These are phyloP conservation scores for Adela reaumurella DNA, from an alignment of 2,888 invertebrate species.

Conservation along the genomic window DNA sequence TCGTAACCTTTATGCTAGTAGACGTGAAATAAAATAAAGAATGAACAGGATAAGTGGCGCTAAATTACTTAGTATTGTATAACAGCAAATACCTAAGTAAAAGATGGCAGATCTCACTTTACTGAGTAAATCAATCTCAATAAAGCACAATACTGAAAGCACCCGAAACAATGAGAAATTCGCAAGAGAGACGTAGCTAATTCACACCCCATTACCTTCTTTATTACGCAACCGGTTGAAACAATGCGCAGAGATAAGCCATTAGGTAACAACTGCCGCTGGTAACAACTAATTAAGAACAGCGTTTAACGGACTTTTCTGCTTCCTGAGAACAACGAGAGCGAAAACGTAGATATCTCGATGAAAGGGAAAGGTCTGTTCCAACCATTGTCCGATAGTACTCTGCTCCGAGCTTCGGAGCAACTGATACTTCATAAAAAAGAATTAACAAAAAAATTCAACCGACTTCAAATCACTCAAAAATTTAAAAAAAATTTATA, in stretches of 20 bases:
- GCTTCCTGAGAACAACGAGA: slow-evolving; percentile 33
- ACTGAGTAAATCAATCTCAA: slow-evolving; percentile 9
- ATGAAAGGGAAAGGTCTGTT: background rate
- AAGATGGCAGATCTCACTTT: slow-evolving; percentile 15
- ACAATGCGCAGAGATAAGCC: slow-evolving; percentile 44
- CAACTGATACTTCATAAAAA: too few species aligned
- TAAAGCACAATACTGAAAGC: slow-evolving; percentile 4
- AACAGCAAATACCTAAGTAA: slow-evolving; percentile 1
- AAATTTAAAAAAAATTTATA: too few species aligned
- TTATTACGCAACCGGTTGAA: slow-evolving; percentile 37
- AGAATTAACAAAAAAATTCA: too few species aligned
- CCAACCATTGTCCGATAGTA: background rate
- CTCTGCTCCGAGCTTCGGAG: slow-evolving; percentile 7
- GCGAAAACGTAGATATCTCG: slow-evolving; percentile 17
- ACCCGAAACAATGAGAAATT: slow-evolving; percentile 30
- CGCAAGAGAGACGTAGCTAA: slow-evolving; percentile 28
- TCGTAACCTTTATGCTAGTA: too few species aligned
- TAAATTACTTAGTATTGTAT: background rate
- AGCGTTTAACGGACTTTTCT: slow-evolving; percentile 38
- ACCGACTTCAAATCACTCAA: too few species aligned
- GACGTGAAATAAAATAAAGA: too few species aligned
- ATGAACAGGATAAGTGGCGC: too few species aligned
- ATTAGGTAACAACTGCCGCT: slow-evolving; percentile 27
- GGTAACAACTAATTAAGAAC: slow-evolving; percentile 21
- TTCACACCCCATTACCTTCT: slow-evolving; percentile 42